phyloP scores from a whole-genome alignment of 2,888 invertebrate genomes.

The Cataglyphis altisquamis region DNA sequence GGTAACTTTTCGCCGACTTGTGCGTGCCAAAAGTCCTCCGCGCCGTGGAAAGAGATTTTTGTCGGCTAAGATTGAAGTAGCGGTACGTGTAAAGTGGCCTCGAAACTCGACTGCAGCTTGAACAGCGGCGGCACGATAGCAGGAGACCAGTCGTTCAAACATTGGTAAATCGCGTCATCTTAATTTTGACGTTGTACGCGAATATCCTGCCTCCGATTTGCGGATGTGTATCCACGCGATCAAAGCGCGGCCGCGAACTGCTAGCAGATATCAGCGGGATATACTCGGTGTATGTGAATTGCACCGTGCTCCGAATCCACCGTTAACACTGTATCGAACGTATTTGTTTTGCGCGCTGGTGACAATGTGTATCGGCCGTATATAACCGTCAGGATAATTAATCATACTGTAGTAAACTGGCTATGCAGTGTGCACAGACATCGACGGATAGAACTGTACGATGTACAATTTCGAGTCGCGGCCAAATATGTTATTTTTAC shows the following conservation, averaged over 20 bases:
- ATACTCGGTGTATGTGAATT: background rate
- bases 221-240: slow-evolving; percentile 26
- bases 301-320: slow-evolving; percentile 2
- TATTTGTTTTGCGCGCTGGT: slow-evolving; percentile 48
- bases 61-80: slow-evolving; percentile 47
- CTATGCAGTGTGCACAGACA: background rate
- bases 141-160: slow-evolving; percentile 1
- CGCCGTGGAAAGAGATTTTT: slow-evolving; percentile 40
- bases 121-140: background rate
- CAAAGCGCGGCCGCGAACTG: slow-evolving; percentile 34
- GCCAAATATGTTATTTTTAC: slow-evolving; percentile 22
- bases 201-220: background rate
- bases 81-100: slow-evolving; percentile 40
- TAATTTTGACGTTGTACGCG: slow-evolving; percentile 31
- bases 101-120: slow-evolving; percentile 27
- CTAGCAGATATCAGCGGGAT: slow-evolving; percentile 21
- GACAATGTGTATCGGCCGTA: slow-evolving; percentile 13
- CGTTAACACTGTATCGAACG: slow-evolving; percentile 17
- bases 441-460: slow-evolving; percentile 28
- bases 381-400: slow-evolving; percentile 43
- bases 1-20: slow-evolving; percentile 51
- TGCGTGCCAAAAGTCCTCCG: slow-evolving; percentile 28
- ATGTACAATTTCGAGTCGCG: slow-evolving; percentile 33
- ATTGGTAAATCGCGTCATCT: slow-evolving; percentile 4
- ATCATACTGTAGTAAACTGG: slow-evolving; percentile 9